These are phyloP conservation scores for Pelusios castaneus DNA, from an alignment of 2,113 vertebrate genomes.

Conservation along the genomic window DNA sequence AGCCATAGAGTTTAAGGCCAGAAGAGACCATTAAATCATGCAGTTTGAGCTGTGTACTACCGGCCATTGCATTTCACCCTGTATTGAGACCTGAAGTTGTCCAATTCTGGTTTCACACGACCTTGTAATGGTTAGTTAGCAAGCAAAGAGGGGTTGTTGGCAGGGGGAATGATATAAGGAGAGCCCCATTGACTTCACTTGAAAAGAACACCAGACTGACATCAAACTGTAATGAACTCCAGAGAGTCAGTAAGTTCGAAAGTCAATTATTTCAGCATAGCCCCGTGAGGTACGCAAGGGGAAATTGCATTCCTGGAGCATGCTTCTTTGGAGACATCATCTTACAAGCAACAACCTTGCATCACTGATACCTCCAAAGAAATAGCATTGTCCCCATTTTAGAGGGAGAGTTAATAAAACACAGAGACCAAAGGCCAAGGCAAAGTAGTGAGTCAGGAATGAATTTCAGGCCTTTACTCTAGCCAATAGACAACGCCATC, in stretches of 20 bases:
- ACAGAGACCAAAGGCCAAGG: conserved; percentile 38
- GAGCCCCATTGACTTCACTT: background rate
- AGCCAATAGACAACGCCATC: conserved; percentile 26
- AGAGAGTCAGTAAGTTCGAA: background rate
- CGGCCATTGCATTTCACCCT: background rate
- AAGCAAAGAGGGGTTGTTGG: background rate
- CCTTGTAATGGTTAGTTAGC: background rate
- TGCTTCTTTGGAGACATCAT: background rate
- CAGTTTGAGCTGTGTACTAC: background rate
- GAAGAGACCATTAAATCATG: background rate
- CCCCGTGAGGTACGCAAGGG: background rate
- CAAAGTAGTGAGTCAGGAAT: conserved; percentile 39
- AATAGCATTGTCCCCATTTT: fast-evolving
- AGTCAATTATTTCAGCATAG: background rate
- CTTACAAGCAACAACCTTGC: background rate
- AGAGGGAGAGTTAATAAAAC: background rate
- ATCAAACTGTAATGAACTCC: background rate
- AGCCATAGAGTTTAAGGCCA: background rate
- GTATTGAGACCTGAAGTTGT: background rate
- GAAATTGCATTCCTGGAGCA: background rate
- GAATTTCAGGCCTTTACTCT: conserved; percentile 37
- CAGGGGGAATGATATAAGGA: background rate
- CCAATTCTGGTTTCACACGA: background rate
- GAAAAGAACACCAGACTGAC: background rate
- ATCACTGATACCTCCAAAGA: background rate